Evolutionary conservation across 2,797 vertebrate genomes (phyloP).

Genomic region (Myioborus melanocephalus): DNA sequence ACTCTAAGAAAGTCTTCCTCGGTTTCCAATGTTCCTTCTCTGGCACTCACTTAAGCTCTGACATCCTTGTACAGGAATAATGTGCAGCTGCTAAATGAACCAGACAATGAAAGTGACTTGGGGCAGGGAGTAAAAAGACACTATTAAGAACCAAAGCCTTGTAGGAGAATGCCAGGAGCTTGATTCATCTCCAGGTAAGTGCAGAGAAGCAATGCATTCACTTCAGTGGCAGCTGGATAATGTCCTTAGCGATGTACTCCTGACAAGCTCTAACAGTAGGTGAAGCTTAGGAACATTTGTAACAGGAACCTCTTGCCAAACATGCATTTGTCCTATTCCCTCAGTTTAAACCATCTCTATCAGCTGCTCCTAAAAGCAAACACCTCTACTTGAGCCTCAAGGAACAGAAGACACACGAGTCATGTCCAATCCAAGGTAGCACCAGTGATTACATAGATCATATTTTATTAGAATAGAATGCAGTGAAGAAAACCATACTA

Average conservation of each 20-base stretch:
- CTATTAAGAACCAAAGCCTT: neutral
- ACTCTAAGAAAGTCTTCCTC: neutral
- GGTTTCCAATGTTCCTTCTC: neutral
- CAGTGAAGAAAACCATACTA: neutral
- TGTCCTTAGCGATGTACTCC: neutral
- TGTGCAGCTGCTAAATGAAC: neutral
- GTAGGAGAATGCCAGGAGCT: neutral
- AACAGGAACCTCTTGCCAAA: neutral
- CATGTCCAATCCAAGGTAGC: rapidly evolving
- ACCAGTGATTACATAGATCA: neutral
- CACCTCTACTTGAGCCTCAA: neutral
- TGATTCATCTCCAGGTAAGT: neutral
- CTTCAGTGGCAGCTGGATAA: neutral
- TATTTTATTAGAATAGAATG: neutral
- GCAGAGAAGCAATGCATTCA: neutral
- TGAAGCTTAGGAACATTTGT: neutral
- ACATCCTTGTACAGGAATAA: neutral
- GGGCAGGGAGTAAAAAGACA: neutral
- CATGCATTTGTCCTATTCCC: neutral
- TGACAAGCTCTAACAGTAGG: neutral
- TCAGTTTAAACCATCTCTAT: neutral
- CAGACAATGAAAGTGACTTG: neutral
- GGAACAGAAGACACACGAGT: neutral
- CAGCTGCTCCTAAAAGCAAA: neutral
- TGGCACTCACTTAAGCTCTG: neutral